phyloP scores from a whole-genome alignment of 2,113 vertebrate species.

The Manacus vitellinus region DNA sequence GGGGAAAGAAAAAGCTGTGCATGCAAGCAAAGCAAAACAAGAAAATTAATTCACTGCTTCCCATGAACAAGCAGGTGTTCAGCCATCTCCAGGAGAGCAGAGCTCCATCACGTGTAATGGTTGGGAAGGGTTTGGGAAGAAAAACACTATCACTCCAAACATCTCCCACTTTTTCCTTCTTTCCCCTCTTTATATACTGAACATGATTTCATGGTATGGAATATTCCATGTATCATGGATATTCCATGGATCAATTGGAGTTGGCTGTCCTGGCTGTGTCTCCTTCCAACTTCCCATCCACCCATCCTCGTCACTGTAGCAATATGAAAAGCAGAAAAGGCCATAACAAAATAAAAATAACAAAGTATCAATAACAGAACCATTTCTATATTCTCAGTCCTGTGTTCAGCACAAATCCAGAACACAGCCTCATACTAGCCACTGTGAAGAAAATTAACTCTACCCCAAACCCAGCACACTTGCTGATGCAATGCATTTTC shows the following conservation, averaged over 20 bases:
- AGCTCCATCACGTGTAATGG: accelerated
- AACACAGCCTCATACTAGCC: not conserved
- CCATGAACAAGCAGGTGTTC: not conserved
- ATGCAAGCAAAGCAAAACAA: not conserved
- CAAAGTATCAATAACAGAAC: not conserved
- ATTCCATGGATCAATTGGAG: not conserved
- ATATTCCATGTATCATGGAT: not conserved
- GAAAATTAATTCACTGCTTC: not conserved
- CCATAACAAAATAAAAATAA: not conserved
- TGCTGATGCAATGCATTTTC: not conserved
- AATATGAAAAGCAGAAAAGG: not conserved
- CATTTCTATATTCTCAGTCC: not conserved
- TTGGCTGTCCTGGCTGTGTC: not conserved
- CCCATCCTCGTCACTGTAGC: not conserved
- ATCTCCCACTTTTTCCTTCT: not conserved
- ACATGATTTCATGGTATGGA: not conserved
- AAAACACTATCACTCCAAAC: not conserved
- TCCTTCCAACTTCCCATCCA: not conserved
- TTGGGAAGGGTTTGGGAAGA: not conserved
- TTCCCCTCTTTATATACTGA: not conserved
- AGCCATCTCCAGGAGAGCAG: not conserved
- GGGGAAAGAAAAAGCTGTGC: not conserved
- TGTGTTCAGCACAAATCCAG: not conserved
- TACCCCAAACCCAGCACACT: not conserved
- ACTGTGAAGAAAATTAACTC: not conserved